These are phyloP conservation scores for Acanthurus lineatus DNA, from an alignment of 2,797 vertebrate genomes.

Conservation along the genomic window DNA sequence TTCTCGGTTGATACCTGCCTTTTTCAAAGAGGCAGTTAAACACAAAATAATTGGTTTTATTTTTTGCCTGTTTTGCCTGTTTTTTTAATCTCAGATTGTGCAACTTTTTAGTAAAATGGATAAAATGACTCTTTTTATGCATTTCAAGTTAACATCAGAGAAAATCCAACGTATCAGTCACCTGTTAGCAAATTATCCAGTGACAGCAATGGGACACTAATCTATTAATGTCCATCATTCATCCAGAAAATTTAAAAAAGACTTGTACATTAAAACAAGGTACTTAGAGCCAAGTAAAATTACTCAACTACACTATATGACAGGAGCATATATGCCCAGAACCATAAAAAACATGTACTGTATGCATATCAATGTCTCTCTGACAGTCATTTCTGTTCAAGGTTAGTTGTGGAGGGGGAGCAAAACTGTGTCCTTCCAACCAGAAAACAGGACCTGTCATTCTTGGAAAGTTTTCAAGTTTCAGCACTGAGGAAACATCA, in stretches of 20 bases:
- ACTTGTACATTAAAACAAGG: neutral
- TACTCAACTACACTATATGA: neutral
- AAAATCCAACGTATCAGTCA: constrained; percentile 13
- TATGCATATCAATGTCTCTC: constrained; percentile 32
- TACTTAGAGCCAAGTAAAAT: neutral
- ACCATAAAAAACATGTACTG: constrained; percentile 5
- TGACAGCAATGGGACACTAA: neutral
- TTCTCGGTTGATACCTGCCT: too few relatives aligned
- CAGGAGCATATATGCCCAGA: constrained; percentile 4
- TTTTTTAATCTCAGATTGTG: neutral
- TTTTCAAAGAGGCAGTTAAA: neutral
- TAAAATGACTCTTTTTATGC: constrained; percentile 1
- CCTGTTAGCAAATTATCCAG: neutral
- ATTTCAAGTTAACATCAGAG: neutral
- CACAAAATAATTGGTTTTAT: neutral
- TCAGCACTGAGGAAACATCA: neutral
- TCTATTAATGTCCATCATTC: neutral
- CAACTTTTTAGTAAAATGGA: neutral
- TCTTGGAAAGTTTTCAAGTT: constrained; percentile 33
- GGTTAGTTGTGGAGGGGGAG: constrained; percentile 33
- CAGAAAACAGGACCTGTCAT: constrained; percentile 31
- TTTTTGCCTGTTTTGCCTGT: constrained; percentile 6
- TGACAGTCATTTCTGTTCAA: constrained; percentile 37
- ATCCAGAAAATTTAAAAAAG: neutral
- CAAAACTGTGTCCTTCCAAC: constrained; percentile 45